These are phyloP conservation scores for Tupaia tana DNA, from an alignment of 2,113 vertebrate genomes.

Conservation along the genomic window DNA sequence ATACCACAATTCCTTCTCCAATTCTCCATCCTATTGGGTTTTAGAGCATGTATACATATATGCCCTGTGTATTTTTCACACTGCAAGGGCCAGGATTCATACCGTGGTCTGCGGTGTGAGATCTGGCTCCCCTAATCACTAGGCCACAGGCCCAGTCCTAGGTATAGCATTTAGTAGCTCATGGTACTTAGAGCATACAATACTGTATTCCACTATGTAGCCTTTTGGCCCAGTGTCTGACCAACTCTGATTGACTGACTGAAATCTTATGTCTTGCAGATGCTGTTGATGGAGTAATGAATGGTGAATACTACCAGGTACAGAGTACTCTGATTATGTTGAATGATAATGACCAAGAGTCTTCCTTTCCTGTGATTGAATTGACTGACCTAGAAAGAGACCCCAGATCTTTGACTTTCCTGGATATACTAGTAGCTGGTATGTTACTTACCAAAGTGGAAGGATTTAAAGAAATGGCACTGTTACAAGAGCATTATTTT, in stretches of 20 bases:
- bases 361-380: slow-evolving; percentile 28
- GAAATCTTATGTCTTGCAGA: slow-evolving; percentile 83
- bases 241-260: slow-evolving; percentile 32
- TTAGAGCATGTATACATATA: too few species aligned
- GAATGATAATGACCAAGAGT: neutral
- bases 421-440: slow-evolving; percentile 23
- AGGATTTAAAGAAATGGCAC: slow-evolving; percentile 35
- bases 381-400: slow-evolving; percentile 38
- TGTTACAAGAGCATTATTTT: neutral
- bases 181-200: neutral
- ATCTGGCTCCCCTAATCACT: too few species aligned
- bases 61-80: too few species aligned
- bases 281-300: slow-evolving; percentile 90
- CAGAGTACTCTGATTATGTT: slow-evolving; percentile 40
- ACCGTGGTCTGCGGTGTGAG: too few species aligned
- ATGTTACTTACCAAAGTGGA: slow-evolving; percentile 23
- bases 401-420: neutral
- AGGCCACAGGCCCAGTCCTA: too few species aligned
- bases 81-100: too few species aligned
- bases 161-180: neutral
- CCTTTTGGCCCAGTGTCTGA: neutral
- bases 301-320: slow-evolving; percentile 92
- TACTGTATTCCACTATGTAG: neutral
- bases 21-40: too few species aligned
- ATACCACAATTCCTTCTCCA: too few species aligned